phyloP scores from a whole-genome alignment of 2,797 vertebrate species.

The Okamejei kenojei region DNA sequence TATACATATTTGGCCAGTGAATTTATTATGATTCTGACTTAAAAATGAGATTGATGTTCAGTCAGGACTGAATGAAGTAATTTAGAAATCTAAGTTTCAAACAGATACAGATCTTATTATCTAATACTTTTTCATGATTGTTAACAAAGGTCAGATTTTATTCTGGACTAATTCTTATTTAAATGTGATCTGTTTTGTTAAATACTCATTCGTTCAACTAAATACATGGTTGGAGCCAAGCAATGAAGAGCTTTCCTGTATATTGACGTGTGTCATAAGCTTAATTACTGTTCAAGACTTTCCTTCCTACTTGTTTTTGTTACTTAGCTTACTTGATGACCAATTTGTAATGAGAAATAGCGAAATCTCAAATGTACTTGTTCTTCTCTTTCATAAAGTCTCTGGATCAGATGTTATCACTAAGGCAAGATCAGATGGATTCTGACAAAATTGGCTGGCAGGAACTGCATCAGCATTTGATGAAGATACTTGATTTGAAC shows the following conservation, averaged over 20 bases:
- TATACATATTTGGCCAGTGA: too few species aligned
- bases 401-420: not conserved
- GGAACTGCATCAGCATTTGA: not conserved
- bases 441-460: not conserved
- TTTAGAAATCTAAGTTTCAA: not conserved
- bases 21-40: too few species aligned
- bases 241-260: not conserved
- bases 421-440: not conserved
- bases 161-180: not conserved
- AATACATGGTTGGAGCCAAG: too few species aligned
- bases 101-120: not conserved
- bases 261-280: not conserved
- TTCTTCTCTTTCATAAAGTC: not conserved
- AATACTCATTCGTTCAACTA: too few species aligned
- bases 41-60: not conserved
- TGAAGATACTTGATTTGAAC: not conserved
- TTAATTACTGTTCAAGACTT: not conserved
- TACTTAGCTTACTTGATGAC: not conserved
- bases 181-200: not conserved
- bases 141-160: not conserved
- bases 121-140: not conserved
- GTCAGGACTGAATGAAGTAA: not conserved
- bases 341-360: too few species aligned
- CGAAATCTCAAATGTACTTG: not conserved
- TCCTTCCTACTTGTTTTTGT: not conserved